Evolutionary conservation across 2,797 vertebrate species (phyloP).

Genomic region (Clamator glandarius): DNA sequence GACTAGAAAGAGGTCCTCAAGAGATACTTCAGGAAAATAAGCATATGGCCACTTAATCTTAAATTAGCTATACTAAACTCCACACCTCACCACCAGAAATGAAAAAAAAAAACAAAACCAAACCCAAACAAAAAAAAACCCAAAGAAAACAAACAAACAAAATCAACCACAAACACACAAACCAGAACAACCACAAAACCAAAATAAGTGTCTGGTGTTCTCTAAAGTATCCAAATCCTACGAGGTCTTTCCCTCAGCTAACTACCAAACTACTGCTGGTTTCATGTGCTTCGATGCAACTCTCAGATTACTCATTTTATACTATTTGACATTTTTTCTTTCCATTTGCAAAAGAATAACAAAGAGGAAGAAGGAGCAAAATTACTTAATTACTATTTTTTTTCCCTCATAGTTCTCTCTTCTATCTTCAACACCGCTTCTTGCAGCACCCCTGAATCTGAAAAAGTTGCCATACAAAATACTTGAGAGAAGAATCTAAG

Average conservation of each 20-base stretch:
- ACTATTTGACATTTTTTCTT: background rate
- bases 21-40: background rate
- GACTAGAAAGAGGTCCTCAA: background rate
- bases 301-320: background rate
- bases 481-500: background rate
- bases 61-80: background rate
- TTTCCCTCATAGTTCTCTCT: background rate
- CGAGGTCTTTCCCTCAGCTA: background rate
- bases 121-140: no score
- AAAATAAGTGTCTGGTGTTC: background rate
- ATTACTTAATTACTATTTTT: background rate
- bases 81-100: background rate
- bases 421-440: background rate
- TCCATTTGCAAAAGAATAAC: background rate
- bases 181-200: background rate
- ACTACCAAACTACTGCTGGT: background rate
- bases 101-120: background rate
- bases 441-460: background rate
- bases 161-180: background rate
- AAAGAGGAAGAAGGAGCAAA: background rate
- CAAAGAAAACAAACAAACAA: no score
- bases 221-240: background rate
- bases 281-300: background rate
- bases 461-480: background rate
- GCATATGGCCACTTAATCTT: rapidly evolving